Evolutionary conservation across 2,888 invertebrate genomes (phyloP).

Genomic region (Oscheius sp.): DNA sequence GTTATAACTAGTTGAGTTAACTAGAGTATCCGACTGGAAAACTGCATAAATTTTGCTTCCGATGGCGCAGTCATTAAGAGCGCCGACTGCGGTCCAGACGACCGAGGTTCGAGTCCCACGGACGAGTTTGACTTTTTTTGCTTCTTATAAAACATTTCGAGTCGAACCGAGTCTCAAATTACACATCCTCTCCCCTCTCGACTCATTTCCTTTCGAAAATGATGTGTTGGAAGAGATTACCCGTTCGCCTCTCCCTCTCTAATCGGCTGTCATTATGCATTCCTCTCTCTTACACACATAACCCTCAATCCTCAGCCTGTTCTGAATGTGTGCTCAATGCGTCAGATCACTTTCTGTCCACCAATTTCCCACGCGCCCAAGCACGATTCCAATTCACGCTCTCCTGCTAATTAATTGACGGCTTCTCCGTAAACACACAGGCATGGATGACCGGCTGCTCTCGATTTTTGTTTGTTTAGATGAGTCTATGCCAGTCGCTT

Average conservation of each 20-base stretch:
- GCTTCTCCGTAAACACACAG: slow-evolving; percentile 14
- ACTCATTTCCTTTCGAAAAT: too few relatives aligned
- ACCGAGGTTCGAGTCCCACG: too few relatives aligned
- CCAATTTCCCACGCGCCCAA: slow-evolving; percentile 4
- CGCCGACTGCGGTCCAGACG: too few relatives aligned
- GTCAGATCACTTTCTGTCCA: slow-evolving; percentile 1
- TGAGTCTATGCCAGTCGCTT: neutral
- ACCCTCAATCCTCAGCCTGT: neutral
- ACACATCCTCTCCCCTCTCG: too few relatives aligned
- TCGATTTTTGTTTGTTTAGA: neutral
- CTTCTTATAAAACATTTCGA: too few relatives aligned
- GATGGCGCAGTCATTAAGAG: too few relatives aligned
- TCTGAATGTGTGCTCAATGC: slow-evolving; percentile 3
- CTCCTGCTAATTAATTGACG: slow-evolving; percentile 10
- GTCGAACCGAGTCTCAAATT: too few relatives aligned
- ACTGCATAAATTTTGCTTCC: too few relatives aligned
- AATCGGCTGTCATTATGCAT: slow-evolving; percentile 15
- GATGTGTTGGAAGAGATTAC: too few relatives aligned
- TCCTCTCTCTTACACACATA: slow-evolving; percentile 6
- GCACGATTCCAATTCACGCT: neutral
- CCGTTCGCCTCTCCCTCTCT: neutral
- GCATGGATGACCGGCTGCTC: slow-evolving; percentile 13
- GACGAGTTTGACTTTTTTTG: too few relatives aligned
- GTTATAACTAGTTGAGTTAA: too few relatives aligned
- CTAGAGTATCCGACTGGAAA: too few relatives aligned